Evolutionary conservation across 2,797 vertebrate species (phyloP).

Genomic region (Manis pentadactyla): DNA sequence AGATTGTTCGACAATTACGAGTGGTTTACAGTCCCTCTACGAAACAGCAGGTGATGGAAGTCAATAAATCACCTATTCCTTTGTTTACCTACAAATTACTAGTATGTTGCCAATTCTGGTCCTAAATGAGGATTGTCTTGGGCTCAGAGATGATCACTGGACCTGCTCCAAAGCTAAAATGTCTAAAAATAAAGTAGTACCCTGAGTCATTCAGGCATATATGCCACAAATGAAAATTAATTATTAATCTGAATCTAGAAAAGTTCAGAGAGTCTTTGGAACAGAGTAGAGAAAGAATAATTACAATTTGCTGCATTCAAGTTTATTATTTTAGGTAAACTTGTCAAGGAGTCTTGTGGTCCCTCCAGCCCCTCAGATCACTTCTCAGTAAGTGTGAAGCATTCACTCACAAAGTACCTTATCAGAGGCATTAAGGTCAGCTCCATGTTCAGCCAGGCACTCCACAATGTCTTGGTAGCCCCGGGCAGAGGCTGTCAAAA

Average conservation of each 20-base stretch:
- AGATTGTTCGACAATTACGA: neutral
- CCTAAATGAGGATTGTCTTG: neutral
- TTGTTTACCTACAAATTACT: constrained; percentile 5
- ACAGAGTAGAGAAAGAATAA: neutral
- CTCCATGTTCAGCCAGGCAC: constrained; percentile 93
- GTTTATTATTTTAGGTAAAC: constrained; percentile 25
- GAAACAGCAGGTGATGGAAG: neutral
- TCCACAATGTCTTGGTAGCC: constrained; percentile 97
- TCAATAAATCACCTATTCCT: constrained; percentile 43
- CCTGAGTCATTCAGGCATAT: neutral
- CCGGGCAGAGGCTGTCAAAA: constrained; percentile 95
- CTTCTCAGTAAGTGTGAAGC: constrained; percentile 16
- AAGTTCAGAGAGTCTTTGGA: neutral
- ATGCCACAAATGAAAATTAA: neutral
- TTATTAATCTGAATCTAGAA: constrained; percentile 22
- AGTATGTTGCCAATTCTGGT: neutral
- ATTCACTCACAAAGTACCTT: constrained; percentile 89
- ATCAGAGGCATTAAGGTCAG: constrained; percentile 93
- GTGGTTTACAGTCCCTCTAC: constrained; percentile 23
- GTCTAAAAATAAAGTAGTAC: neutral
- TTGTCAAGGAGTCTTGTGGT: neutral
- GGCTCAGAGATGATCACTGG: neutral
- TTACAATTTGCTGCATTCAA: neutral
- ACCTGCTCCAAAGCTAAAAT: neutral
- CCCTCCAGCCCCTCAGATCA: neutral